Percentiles rank a stretch among this genome's conserved stretches.
Conservation (phyloP, 2,888 invertebrate species). For the Agonopterix alstromeriana region DNA sequence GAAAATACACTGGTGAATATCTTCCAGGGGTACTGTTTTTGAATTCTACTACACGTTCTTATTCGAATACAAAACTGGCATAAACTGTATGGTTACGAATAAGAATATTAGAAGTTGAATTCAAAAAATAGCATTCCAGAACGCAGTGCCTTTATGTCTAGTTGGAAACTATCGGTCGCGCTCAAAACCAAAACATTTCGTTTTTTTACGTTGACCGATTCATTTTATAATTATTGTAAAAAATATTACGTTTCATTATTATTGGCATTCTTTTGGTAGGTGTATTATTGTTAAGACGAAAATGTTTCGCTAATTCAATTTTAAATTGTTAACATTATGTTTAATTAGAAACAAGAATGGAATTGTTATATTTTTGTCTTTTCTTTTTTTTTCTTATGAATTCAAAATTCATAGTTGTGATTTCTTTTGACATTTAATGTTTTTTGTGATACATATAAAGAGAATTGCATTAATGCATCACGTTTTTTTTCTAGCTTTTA, state of each 20-base stretch:
- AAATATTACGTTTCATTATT: slow-evolving; percentile 24
- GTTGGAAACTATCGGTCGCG: slow-evolving; percentile 12
- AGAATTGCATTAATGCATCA: slow-evolving; percentile 72
- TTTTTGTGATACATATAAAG: slow-evolving; percentile 73
- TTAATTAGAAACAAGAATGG: slow-evolving; percentile 34
- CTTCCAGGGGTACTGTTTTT: no score
- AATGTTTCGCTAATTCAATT: slow-evolving; percentile 39
- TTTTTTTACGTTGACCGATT: slow-evolving; percentile 24
- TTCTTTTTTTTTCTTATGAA: slow-evolving; percentile 65
- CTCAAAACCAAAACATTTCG: slow-evolving; percentile 11
- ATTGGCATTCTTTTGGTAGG: slow-evolving; percentile 46
- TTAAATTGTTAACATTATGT: slow-evolving; percentile 50
- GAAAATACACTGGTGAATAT: no score
- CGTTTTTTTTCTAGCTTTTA: slow-evolving; percentile 47
- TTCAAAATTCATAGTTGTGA: slow-evolving; percentile 77
- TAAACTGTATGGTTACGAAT: no score
- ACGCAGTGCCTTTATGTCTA: slow-evolving; percentile 21
- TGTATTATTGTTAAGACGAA: slow-evolving; percentile 40
- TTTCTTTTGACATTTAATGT: slow-evolving; percentile 76
- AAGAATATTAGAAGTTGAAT: no score
- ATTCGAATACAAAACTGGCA: no score
- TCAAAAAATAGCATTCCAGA: not conserved
- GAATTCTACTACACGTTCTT: no score
- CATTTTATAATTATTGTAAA: slow-evolving; percentile 19
- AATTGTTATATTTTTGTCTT: slow-evolving; percentile 58